Conservation (phyloP, 1,140 invertebrate species). For the Phortica variegata region DNA sequence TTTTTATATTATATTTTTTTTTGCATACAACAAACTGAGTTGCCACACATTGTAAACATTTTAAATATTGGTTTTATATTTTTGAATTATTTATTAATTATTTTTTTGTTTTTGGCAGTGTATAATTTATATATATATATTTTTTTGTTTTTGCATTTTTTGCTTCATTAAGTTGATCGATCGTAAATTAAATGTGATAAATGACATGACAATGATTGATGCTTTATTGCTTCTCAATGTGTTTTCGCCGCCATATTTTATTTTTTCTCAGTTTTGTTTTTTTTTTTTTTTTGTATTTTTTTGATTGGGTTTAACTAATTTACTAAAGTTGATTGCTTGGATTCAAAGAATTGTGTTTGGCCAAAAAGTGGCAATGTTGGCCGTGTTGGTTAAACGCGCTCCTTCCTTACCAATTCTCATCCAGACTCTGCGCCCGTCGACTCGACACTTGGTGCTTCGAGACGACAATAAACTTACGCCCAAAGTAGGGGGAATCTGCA, state of each 20-base stretch:
- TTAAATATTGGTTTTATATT: conserved; percentile 17
- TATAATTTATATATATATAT: conserved; percentile 48
- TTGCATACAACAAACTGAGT: conserved; percentile 8
- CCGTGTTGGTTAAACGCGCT: conserved; percentile 4
- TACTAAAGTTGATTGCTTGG: too few species aligned
- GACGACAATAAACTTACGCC: conserved; percentile 48
- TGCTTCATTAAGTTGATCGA: conserved; percentile 3
- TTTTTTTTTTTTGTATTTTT: too few species aligned
- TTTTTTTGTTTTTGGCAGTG: conserved; percentile 44
- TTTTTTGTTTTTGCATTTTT: conserved; percentile 1
- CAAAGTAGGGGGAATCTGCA: conserved; percentile 52
- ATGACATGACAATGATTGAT: conserved; percentile 8
- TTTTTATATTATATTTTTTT: too few species aligned
- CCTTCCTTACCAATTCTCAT: conserved; percentile 31
- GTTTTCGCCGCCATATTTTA: too few species aligned
- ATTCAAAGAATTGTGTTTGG: too few species aligned
- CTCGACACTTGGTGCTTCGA: conserved; percentile 27
- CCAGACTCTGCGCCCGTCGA: conserved; percentile 45
- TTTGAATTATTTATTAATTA: conserved; percentile 7
- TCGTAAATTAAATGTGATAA: conserved; percentile 12
- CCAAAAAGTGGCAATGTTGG: too few species aligned
- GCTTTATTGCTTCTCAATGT: conserved; percentile 36
- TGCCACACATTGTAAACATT: conserved; percentile 47
- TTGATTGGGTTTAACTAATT: too few species aligned
- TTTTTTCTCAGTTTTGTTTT: too few species aligned